phyloP scores from a whole-genome alignment of 2,113 vertebrate species.

The Limnothrissa miodon region DNA sequence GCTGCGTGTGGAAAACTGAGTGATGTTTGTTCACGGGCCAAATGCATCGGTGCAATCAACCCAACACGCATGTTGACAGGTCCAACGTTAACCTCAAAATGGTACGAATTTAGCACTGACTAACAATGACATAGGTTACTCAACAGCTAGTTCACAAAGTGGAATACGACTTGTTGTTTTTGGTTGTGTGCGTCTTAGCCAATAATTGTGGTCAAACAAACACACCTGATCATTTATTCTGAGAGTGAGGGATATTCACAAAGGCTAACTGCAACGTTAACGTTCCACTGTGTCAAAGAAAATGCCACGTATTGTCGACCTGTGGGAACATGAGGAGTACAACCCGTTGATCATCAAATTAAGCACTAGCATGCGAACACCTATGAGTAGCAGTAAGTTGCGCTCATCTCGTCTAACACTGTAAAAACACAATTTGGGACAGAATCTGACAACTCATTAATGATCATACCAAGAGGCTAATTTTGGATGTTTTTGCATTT shows the following conservation, averaged over 20 bases:
- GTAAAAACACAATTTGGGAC: background rate
- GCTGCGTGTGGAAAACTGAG: background rate
- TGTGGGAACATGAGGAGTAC: background rate
- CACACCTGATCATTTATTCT: background rate
- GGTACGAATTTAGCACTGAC: background rate
- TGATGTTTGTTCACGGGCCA: background rate
- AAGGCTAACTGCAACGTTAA: background rate
- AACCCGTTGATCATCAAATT: background rate
- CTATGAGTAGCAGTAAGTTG: slow-evolving; percentile 16
- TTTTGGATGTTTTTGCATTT: slow-evolving; percentile 48
- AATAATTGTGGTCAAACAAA: slow-evolving; percentile 25
- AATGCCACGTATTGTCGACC: slow-evolving; percentile 5
- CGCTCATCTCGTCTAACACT: background rate
- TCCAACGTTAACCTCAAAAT: background rate
- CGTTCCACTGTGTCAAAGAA: background rate
- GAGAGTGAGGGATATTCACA: background rate
- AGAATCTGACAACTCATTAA: slow-evolving; percentile 31
- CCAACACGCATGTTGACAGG: background rate
- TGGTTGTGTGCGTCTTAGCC: slow-evolving; percentile 18
- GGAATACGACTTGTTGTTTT: slow-evolving; percentile 19
- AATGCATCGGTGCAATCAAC: background rate
- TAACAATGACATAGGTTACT: background rate
- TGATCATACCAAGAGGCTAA: slow-evolving; percentile 46
- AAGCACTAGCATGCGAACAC: slow-evolving; percentile 10
- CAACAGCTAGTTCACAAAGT: background rate